phyloP scores from a whole-genome alignment of 64 coral and sea anemone genomes.

The Catalaphyllia jardinei region DNA sequence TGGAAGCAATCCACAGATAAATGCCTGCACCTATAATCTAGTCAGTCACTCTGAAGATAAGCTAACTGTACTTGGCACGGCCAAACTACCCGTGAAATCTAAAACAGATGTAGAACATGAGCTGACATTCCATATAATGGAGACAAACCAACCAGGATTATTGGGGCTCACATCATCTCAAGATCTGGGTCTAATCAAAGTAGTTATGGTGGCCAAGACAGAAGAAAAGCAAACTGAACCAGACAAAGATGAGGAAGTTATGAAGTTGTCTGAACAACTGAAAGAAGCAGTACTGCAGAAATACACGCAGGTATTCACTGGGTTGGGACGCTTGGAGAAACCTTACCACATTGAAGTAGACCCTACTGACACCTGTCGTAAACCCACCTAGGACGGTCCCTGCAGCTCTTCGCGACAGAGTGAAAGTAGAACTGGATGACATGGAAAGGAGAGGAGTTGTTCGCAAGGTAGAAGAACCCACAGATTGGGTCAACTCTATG shows the following conservation, averaged over 20 bases:
- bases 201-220: slow-evolving; percentile 44
- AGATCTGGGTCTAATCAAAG: slow-evolving; percentile 64
- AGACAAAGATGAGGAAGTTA: slow-evolving; percentile 2
- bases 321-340: slow-evolving; percentile 64
- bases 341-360: slow-evolving; percentile 72
- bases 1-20: slow-evolving; percentile 31
- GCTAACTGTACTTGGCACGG: slow-evolving; percentile 48
- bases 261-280: slow-evolving; percentile 38
- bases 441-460: slow-evolving; percentile 40
- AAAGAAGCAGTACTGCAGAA: slow-evolving; percentile 63
- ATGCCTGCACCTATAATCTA: slow-evolving; percentile 19
- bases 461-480: slow-evolving; percentile 3
- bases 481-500: slow-evolving; percentile 50
- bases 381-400: slow-evolving; percentile 63
- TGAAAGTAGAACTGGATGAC: slow-evolving; percentile 44
- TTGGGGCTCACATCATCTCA: slow-evolving; percentile 60
- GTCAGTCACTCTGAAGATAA: slow-evolving; percentile 42
- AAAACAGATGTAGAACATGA: slow-evolving; percentile 48
- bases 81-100: slow-evolving; percentile 50
- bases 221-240: slow-evolving; percentile 21
- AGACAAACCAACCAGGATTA: slow-evolving; percentile 70
- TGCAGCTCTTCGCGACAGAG: slow-evolving; percentile 65
- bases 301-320: slow-evolving; percentile 54
- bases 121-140: slow-evolving; percentile 59
- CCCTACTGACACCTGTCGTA: too few species aligned